Evolutionary conservation across 2,113 vertebrate species (phyloP).

Genomic region (Sprattus sprattus): DNA sequence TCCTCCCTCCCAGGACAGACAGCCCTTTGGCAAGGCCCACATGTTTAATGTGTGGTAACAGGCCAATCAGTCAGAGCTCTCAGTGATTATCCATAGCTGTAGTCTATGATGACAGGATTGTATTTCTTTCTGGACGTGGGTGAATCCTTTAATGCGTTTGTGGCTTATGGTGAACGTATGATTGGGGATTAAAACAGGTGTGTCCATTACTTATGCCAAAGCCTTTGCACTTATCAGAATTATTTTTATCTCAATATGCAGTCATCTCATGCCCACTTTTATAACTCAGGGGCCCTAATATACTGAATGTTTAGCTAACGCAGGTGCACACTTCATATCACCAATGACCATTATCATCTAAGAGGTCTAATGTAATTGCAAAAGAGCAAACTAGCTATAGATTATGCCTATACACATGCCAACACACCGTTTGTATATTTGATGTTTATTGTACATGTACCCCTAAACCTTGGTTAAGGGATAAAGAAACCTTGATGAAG

Average conservation of each 20-base stretch:
- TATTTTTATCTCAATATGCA: background rate
- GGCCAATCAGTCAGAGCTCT: slow-evolving; percentile 1
- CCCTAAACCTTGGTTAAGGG: no score
- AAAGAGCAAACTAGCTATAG: background rate
- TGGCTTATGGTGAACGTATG: background rate
- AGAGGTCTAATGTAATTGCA: background rate
- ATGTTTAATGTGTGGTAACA: slow-evolving; percentile 12
- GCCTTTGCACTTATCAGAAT: background rate
- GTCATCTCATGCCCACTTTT: background rate
- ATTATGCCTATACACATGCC: no score
- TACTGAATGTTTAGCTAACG: background rate
- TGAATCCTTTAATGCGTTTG: slow-evolving; percentile 5
- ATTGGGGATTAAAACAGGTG: background rate
- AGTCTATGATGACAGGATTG: slow-evolving; percentile 10
- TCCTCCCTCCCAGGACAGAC: background rate
- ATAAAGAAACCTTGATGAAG: no score
- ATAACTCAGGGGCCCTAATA: background rate
- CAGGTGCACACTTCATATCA: background rate
- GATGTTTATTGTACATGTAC: no score
- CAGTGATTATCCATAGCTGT: background rate
- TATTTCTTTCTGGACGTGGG: background rate
- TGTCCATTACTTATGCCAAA: slow-evolving; percentile 1
- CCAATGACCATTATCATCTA: background rate
- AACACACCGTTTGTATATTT: no score
- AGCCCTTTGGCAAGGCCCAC: background rate